Evolutionary conservation across 2,113 vertebrate species (phyloP).

Genomic region (Pristiophorus japonicus): DNA sequence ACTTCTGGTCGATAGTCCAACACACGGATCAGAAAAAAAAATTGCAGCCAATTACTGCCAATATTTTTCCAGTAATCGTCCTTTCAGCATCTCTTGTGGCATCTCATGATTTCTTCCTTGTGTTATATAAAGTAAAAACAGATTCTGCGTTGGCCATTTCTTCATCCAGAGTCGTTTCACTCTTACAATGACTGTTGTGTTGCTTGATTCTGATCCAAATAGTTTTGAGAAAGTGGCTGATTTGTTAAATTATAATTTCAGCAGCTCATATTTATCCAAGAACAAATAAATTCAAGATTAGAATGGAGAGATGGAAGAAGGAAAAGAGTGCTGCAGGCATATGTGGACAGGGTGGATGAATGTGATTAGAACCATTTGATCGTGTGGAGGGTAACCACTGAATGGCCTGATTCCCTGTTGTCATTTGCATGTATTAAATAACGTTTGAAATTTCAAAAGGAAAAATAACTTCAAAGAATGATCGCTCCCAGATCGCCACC

Average conservation of each 20-base stretch:
- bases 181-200: neutral
- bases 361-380: neutral
- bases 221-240: neutral
- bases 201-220: neutral
- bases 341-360: neutral
- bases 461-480: neutral
- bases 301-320: neutral
- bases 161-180: neutral
- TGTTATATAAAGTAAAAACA: neutral
- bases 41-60: neutral
- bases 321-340: neutral
- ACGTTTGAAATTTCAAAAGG: neutral
- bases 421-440: neutral
- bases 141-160: neutral
- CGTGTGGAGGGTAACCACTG: neutral
- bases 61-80: neutral
- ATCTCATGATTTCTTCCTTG: no score
- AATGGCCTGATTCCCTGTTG: neutral
- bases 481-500: neutral
- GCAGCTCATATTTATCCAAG: neutral
- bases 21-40: neutral
- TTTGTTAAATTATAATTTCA: neutral
- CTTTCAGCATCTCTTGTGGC: neutral
- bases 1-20: neutral
- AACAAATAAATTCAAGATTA: neutral